Evolutionary conservation across 2,113 vertebrate species (phyloP).

Genomic region (Ochotona princeps): DNA sequence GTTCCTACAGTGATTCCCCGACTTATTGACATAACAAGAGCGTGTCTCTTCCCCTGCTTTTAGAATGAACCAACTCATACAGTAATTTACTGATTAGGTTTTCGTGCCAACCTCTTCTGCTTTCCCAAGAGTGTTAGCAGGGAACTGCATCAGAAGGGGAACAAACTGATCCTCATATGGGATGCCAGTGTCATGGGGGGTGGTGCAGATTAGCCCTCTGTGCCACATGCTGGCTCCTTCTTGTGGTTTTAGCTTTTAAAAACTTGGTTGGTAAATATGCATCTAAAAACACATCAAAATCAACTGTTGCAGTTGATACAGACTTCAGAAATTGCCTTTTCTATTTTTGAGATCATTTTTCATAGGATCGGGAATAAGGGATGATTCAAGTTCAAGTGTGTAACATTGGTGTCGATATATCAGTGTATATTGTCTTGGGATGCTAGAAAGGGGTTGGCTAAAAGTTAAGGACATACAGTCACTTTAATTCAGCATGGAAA

Average conservation of each 20-base stretch:
- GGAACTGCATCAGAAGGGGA: no score
- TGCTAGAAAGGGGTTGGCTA: not conserved
- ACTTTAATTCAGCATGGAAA: not conserved
- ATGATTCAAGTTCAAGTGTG: not conserved
- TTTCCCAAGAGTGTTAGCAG: no score
- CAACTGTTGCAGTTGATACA: not conserved
- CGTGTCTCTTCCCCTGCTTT: not conserved
- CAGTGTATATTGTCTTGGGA: conserved; percentile 7
- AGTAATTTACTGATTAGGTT: not conserved
- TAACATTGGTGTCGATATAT: not conserved
- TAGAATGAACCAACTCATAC: not conserved
- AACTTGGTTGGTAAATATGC: not conserved
- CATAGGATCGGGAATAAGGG: conserved; percentile 26
- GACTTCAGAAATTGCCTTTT: conserved; percentile 42
- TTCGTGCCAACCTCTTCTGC: not conserved
- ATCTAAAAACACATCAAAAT: conserved; percentile 51
- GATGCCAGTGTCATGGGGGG: no score
- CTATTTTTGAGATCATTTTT: conserved; percentile 46
- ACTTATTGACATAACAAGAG: not conserved
- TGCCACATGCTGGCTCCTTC: not conserved
- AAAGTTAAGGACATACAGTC: not conserved
- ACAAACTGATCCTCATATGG: no score
- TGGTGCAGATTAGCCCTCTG: no score
- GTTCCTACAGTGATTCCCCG: not conserved
- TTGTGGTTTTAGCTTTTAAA: conserved; percentile 42